phyloP scores from a whole-genome alignment of 2,888 invertebrate genomes.

The Syritta pipiens region DNA sequence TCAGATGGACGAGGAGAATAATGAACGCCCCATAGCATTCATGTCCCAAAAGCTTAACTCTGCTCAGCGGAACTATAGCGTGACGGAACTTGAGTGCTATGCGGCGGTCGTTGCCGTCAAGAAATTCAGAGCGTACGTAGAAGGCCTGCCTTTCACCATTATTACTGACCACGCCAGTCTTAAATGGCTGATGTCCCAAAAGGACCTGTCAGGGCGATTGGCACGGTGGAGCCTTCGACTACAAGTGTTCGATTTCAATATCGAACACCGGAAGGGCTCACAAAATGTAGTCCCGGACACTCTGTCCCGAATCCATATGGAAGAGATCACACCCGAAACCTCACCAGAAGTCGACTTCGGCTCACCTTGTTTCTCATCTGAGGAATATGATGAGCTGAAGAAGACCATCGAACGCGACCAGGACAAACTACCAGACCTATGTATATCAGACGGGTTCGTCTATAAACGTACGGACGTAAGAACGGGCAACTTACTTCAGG shows the following conservation, averaged over 20 bases:
- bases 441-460: neutral
- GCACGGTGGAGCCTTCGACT: no score
- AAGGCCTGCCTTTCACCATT: neutral
- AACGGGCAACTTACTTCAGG: constrained; percentile 6
- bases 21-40: constrained; percentile 32
- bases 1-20: constrained; percentile 21
- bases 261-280: no score
- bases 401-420: no score
- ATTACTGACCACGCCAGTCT: neutral
- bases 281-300: no score
- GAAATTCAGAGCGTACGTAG: neutral
- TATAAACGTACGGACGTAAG: neutral
- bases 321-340: no score
- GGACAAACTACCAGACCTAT: no score
- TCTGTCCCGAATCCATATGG: no score
- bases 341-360: no score
- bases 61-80: constrained; percentile 14
- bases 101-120: neutral
- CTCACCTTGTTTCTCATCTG: no score
- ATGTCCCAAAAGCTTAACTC: constrained; percentile 30
- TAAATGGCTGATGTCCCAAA: neutral
- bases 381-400: no score
- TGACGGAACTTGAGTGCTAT: constrained; percentile 27
- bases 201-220: neutral
- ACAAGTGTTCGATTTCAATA: no score